These are phyloP conservation scores for Catharus minimus DNA, from an alignment of 2,113 vertebrate genomes.

Conservation along the genomic window DNA sequence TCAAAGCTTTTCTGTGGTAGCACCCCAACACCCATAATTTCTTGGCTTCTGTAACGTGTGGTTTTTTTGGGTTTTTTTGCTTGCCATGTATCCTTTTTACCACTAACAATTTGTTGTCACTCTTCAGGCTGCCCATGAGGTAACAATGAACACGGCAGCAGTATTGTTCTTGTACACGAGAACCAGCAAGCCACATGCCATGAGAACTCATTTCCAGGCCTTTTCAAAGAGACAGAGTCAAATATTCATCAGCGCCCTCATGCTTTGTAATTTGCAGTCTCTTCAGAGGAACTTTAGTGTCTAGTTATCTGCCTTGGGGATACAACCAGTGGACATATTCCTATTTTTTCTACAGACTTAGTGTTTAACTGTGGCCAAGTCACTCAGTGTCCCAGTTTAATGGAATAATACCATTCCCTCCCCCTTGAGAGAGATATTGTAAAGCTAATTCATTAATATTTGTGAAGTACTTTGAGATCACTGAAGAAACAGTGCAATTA, in stretches of 20 bases:
- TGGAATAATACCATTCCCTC: neutral
- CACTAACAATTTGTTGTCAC: conserved; percentile 22
- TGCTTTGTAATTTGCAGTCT: neutral
- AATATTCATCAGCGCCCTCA: neutral
- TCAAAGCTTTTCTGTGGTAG: neutral
- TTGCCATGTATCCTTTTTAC: neutral
- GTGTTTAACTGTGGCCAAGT: neutral
- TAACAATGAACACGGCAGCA: conserved; percentile 1
- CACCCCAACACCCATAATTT: neutral
- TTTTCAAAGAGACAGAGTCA: neutral
- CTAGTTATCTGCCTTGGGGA: neutral
- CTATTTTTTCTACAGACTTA: neutral
- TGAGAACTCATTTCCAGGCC: neutral
- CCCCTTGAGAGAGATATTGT: neutral
- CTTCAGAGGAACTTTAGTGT: neutral
- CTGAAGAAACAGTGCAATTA: neutral
- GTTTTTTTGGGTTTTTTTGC: neutral
- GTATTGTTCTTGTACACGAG: neutral
- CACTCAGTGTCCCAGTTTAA: neutral
- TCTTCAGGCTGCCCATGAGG: conserved; percentile 3
- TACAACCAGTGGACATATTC: neutral
- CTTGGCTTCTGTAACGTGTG: neutral
- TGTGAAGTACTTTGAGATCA: neutral
- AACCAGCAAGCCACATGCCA: neutral
- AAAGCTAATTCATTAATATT: neutral